phyloP scores from a whole-genome alignment of 2,888 invertebrate genomes.

The Diachrysia chrysitis region DNA sequence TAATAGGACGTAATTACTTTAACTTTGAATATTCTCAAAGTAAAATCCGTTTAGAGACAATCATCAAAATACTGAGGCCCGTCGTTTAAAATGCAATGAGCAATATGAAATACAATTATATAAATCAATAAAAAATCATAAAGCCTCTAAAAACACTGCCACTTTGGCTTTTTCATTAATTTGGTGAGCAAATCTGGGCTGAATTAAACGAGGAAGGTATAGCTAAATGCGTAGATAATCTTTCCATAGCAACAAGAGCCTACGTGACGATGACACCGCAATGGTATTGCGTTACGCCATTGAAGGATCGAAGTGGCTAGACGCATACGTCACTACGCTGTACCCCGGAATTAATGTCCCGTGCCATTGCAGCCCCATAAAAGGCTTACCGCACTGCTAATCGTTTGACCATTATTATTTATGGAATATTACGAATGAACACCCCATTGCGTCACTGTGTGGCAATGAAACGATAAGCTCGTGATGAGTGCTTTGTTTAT shows the following conservation, averaged over 20 bases:
- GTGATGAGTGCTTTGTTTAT: conserved; percentile 20
- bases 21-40: too few species aligned
- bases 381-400: conserved; percentile 70
- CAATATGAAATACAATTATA: too few species aligned
- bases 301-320: conserved; percentile 82
- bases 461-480: conserved; percentile 18
- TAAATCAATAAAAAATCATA: too few species aligned
- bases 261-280: conserved; percentile 26
- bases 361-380: conserved; percentile 62
- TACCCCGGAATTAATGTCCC: conserved; percentile 73
- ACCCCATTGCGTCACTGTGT: conserved; percentile 36
- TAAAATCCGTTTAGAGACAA: too few species aligned
- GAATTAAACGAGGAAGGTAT: too few species aligned
- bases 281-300: conserved; percentile 37
- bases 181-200: too few species aligned
- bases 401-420: conserved; percentile 70
- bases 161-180: too few species aligned
- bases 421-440: conserved; percentile 65
- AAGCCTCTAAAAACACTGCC: too few species aligned
- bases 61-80: too few species aligned
- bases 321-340: conserved; percentile 77
- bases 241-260: conserved; percentile 23
- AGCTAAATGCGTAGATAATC: neutral
- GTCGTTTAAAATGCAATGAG: too few species aligned
- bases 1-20: too few species aligned